Evolutionary conservation across 53 echinoderm and acorn worm species (phyloP), one percentile per base, ranked within the genome.

Genomic region (Glandiceps talaboti): DNA sequence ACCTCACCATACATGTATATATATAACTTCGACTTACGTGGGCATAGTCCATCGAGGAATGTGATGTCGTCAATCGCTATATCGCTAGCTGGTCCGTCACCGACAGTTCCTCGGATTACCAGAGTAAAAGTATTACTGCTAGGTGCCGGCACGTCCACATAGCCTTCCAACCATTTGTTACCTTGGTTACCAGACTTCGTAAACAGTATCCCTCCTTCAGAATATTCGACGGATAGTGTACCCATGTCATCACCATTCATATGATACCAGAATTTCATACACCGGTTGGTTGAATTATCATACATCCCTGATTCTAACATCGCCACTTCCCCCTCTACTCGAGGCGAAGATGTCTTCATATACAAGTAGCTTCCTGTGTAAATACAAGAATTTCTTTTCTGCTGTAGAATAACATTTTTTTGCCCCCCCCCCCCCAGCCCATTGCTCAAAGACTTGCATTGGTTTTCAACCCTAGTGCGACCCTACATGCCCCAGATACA

Each of bases 181-280:
- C 64, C 64, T 45, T 45, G 64, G 64, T 45, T 12, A 45, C 64
- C 64, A 12, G 64, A 12, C 6, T 12, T 12, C 6, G 64, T 12
- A 20, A 45, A 6, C 20, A 45, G 20, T 45, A 20, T 45, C 20
- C 20, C 64, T 45, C 64, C 64, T 45, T 20, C 64, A 20, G 20
- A 6, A 20, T 12, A 12, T 45, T 45, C 64, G 14, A 92, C 75
- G 1, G 82, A 31, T 73, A 92, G 86, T 28, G 80, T 80, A 29
- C 89, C 89, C 0, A 87, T 64, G 82, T 89, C 82, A 14, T 80
- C 27, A 0, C 92, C 89, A 28, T 84, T 76, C 85, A 92, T 84
- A 77, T 83, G 86, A 45, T 92, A 92, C 92, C 92, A 92, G 81
- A 92, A 92, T 0, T 86, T 84, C 28, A 92, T 45, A 32, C 92